A percentile compares a stretch with the other conserved stretches of the same genome.
phyloP scores from a whole-genome alignment of 2,888 invertebrate species.

The Hydropsyche betteni region DNA sequence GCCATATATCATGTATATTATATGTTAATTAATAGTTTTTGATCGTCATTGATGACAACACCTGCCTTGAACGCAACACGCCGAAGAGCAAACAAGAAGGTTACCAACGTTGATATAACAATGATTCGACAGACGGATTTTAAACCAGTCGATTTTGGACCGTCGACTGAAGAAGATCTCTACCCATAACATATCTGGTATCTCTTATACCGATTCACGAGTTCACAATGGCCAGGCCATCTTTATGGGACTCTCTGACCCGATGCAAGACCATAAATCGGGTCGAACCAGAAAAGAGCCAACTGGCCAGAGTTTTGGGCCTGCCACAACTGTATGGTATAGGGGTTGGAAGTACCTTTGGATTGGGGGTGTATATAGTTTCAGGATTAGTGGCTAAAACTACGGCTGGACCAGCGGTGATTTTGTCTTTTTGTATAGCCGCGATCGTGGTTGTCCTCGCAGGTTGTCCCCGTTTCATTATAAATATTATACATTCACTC shows the following conservation, averaged over 20 bases:
- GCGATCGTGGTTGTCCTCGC: slow-evolving; percentile 93
- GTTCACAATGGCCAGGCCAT: slow-evolving; percentile 54
- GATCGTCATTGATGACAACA: not conserved
- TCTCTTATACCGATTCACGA: not conserved
- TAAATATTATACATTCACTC: no score
- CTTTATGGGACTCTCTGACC: slow-evolving; percentile 56
- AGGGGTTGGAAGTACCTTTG: slow-evolving; percentile 90
- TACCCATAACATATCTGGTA: not conserved
- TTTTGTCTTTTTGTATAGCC: slow-evolving; percentile 89
- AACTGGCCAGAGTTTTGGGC: slow-evolving; percentile 74
- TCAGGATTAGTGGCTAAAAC: slow-evolving; percentile 88
- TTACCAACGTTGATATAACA: not conserved
- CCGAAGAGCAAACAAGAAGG: slow-evolving; percentile 5
- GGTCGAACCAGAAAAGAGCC: slow-evolving; percentile 56
- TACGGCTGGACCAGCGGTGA: slow-evolving; percentile 91
- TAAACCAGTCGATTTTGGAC: not conserved
- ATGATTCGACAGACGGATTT: not conserved
- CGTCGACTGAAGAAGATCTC: not conserved
- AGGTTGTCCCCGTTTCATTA: slow-evolving; percentile 64
- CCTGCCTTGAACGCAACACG: not conserved
- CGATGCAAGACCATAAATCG: slow-evolving; percentile 60
- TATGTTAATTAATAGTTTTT: not conserved
- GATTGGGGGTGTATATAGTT: slow-evolving; percentile 95
- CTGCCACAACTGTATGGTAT: slow-evolving; percentile 87
- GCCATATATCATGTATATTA: not conserved